Evolutionary conservation across 1,140 invertebrate genomes (phyloP), one percentile per base, ranked within the genome.

Genomic region (Phenacoccus solenopsis): DNA sequence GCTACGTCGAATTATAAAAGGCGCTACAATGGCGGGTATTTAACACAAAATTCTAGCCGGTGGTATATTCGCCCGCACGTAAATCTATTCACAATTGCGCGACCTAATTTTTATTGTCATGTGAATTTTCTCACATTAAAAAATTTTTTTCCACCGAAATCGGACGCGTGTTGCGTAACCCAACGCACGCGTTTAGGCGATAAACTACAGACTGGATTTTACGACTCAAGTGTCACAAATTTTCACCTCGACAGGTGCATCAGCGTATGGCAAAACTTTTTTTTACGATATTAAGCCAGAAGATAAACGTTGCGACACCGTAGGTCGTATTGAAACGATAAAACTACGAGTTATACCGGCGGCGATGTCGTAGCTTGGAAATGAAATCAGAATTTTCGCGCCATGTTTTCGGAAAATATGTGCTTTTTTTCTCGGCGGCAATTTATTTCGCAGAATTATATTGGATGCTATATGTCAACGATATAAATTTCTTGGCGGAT

Each of bases 401-500:
- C 38, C 38, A 49, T 49, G 12, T 49, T 49, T 49, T 49, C 16
- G 25, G 25, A 64, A 64, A 64, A 59, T 59, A 59, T 59, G 56
- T 59, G 56, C 56, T 59, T 49, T 16, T 4, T 16, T 49, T 9
- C 38, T 49, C 38, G 38, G 12, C 20, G 20, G 25, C 59, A 64
- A 64, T 64, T 64, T 64, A 64, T 64, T 64, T 64, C 13, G 25
- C 22, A 64, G 21, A 24, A 64, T 64, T 64, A 64, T 64, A 64
- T 64, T 27, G 59, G 25, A 64, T 64, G 59, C 25, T 27, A 27
- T 64, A 27, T 64, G 59, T 64, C 25, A 27, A 64, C 20, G 59
- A 25, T 64, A 64, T 64, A 64, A 64, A 64, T 64, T 64, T 64
- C 59, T 24, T 64, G 13, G 59, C 59, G 59, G 59, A 64, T 64